Conservation (phyloP, 2,888 invertebrate genomes). For the Tupiocoris notatus region DNA sequence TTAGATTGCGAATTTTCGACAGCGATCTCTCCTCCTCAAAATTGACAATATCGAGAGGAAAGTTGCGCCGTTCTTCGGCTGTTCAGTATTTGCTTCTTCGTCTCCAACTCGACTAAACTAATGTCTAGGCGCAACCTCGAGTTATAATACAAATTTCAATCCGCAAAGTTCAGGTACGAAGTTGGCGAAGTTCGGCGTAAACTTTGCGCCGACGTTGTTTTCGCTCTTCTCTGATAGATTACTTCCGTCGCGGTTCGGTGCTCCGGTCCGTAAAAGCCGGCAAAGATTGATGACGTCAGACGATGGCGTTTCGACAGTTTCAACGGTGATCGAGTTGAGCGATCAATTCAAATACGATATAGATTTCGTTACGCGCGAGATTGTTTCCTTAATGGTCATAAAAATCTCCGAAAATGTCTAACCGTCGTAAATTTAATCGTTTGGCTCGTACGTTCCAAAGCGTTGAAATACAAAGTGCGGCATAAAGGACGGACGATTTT, state of each 20-base stretch:
- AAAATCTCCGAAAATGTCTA: too few species aligned
- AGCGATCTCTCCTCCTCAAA: too few species aligned
- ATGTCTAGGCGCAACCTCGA: not conserved
- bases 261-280: not conserved
- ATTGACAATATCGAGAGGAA: not conserved
- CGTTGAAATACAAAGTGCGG: too few species aligned
- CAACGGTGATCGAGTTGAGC: not conserved
- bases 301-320: not conserved
- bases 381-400: too few species aligned
- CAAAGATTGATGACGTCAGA: not conserved
- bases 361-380: too few species aligned
- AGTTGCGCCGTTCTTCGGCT: not conserved
- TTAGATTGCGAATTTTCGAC: too few species aligned
- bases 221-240: not conserved
- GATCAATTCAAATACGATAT: too few species aligned
- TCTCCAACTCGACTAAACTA: not conserved
- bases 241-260: not conserved
- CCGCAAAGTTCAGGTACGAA: not conserved
- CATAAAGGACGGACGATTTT: too few species aligned
- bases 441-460: too few species aligned
- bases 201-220: not conserved
- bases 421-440: too few species aligned
- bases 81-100: not conserved
- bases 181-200: not conserved
- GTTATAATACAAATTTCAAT: not conserved